Conservation (phyloP, 1,140 invertebrate genomes). For the Drosophila punjabiensis region DNA sequence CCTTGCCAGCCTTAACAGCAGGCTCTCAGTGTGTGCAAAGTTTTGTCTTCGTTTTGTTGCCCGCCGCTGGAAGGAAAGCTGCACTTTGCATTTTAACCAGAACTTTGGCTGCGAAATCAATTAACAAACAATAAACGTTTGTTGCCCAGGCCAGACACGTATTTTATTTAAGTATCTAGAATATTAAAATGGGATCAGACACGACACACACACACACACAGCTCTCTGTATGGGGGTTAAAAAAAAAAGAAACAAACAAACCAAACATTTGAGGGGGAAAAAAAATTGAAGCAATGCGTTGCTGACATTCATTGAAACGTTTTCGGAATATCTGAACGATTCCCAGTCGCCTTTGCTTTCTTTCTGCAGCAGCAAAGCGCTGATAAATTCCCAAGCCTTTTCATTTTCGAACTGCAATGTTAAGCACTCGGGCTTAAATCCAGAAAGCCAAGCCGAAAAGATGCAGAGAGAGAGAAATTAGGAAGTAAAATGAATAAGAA, state of each 20-base stretch:
- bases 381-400: conserved; percentile 42
- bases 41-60: conserved; percentile 13
- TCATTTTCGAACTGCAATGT: conserved; percentile 58
- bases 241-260: neutral
- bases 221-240: conserved; percentile 16
- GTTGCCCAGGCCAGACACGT: conserved; percentile 81
- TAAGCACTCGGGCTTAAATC: conserved; percentile 36
- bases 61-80: conserved; percentile 36
- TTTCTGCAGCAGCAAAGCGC: conserved; percentile 50
- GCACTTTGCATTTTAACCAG: conserved; percentile 84
- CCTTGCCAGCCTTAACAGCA: neutral
- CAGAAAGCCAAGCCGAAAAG: conserved; percentile 54
- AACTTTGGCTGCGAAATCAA: conserved; percentile 81
- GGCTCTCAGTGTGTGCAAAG: conserved; percentile 35
- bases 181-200: conserved; percentile 85
- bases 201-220: conserved; percentile 46
- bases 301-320: conserved; percentile 82
- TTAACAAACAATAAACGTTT: conserved; percentile 85
- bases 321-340: conserved; percentile 77
- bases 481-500: too few relatives aligned
- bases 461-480: conserved; percentile 43
- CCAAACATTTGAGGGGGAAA: conserved; percentile 16
- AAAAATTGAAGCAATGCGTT: conserved; percentile 80
- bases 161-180: conserved; percentile 85
- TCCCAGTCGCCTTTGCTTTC: conserved; percentile 59